A percentile compares a stretch with the other conserved stretches of the same genome.
phyloP scores from a whole-genome alignment of 2,113 vertebrate genomes.

The Cranoglanis bouderius region DNA sequence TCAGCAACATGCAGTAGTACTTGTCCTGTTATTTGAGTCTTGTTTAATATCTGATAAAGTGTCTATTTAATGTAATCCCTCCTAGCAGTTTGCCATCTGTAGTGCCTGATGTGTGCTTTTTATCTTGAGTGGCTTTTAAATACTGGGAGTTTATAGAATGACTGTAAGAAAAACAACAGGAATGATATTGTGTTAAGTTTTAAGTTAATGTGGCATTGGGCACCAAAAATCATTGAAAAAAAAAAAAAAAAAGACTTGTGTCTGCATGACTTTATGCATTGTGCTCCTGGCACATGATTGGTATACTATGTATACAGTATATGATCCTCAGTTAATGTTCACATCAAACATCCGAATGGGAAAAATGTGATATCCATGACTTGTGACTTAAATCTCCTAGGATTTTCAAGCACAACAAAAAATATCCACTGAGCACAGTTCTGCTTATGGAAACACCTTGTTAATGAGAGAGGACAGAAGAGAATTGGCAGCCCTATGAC shows the following conservation, averaged over 20 bases:
- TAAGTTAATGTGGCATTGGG: background rate
- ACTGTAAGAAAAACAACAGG: constrained; percentile 10
- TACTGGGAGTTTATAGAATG: background rate
- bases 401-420: background rate
- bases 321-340: background rate
- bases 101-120: constrained; percentile 13
- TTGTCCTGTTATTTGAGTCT: background rate
- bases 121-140: constrained; percentile 21
- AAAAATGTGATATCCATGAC: background rate
- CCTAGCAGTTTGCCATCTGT: constrained; percentile 13
- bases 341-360: background rate
- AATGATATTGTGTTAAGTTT: background rate
- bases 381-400: background rate
- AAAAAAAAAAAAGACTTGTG: background rate
- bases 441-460: background rate
- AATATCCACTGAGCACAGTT: background rate
- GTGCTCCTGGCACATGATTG: background rate
- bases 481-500: background rate
- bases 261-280: background rate
- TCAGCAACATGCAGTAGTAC: background rate
- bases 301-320: background rate
- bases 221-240: background rate
- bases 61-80: constrained; percentile 26
- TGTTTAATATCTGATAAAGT: constrained; percentile 30
- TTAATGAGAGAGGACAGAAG: background rate